Evolutionary conservation across 2,113 vertebrate genomes (phyloP).

Genomic region (Ophiodon elongatus): DNA sequence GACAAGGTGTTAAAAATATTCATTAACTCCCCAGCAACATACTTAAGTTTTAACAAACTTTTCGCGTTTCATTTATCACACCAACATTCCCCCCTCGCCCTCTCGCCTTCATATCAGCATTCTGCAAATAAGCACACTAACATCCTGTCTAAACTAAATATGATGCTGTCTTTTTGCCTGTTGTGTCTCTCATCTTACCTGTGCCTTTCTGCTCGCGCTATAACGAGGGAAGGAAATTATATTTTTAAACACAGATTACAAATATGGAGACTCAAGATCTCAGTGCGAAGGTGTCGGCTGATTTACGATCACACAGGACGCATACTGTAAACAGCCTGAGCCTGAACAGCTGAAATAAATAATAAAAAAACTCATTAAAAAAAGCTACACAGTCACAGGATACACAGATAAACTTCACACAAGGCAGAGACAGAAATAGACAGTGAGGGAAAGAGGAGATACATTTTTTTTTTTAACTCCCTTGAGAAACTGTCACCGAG

Average conservation of each 20-base stretch:
- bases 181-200: conserved; percentile 48
- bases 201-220: conserved; percentile 8
- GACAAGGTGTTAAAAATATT: conserved; percentile 22
- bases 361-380: conserved; percentile 4
- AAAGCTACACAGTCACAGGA: not conserved
- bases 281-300: conserved; percentile 17
- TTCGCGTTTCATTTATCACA: conserved; percentile 60
- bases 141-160: conserved; percentile 46
- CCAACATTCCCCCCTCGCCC: conserved; percentile 7
- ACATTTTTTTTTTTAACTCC: not conserved
- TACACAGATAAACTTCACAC: conserved; percentile 22
- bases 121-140: conserved; percentile 47
- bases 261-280: conserved; percentile 18
- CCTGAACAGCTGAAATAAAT: conserved; percentile 6
- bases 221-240: conserved; percentile 57
- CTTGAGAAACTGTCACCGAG: conserved; percentile 24
- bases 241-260: conserved; percentile 55
- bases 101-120: conserved; percentile 31
- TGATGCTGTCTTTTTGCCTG: conserved; percentile 42
- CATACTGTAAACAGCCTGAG: not conserved
- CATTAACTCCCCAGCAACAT: conserved; percentile 39
- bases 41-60: conserved; percentile 54
- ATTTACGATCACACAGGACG: conserved; percentile 12
- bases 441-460: not conserved
- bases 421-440: conserved; percentile 42